phyloP scores from a whole-genome alignment of 2,888 invertebrate species.

The Lithodes maja region DNA sequence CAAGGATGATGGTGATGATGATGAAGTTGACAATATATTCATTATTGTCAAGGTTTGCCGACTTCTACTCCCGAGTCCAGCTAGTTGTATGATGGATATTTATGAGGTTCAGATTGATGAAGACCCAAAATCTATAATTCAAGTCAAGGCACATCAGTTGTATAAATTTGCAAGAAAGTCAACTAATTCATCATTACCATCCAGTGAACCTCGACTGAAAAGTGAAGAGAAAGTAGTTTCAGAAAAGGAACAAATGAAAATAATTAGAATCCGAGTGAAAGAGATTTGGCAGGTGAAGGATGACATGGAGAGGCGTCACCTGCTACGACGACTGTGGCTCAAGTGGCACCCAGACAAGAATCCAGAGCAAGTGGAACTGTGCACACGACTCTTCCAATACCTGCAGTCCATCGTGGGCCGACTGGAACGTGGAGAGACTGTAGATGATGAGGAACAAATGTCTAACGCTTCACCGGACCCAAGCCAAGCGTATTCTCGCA shows the following conservation, averaged over 20 bases:
- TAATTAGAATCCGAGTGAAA: conserved; percentile 19
- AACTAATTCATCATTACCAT: neutral
- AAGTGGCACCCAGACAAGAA: conserved; percentile 57
- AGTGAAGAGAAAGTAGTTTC: neutral
- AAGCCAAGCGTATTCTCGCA: neutral
- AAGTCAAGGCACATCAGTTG: conserved; percentile 22
- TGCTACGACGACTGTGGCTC: conserved; percentile 37
- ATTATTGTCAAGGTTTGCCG: conserved; percentile 40
- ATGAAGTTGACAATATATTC: conserved; percentile 24
- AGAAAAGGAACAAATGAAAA: neutral
- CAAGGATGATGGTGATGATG: neutral
- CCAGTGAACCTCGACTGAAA: neutral
- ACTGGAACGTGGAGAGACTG: conserved; percentile 34
- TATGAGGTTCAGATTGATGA: conserved; percentile 34
- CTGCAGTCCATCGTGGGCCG: conserved; percentile 33
- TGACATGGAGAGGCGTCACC: conserved; percentile 12
- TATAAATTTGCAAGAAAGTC: conserved; percentile 33
- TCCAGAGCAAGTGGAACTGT: conserved; percentile 16
- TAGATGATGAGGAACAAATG: conserved; percentile 26
- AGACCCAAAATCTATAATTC: neutral
- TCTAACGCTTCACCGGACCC: neutral
- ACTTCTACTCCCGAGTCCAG: neutral
- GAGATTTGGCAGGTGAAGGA: conserved; percentile 44
- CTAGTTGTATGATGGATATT: conserved; percentile 15
- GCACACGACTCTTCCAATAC: conserved; percentile 38